A percentile compares a stretch with the other conserved stretches of the same genome.
Conservation (phyloP, 2,113 vertebrate genomes). For the Empidonax alnorum region DNA sequence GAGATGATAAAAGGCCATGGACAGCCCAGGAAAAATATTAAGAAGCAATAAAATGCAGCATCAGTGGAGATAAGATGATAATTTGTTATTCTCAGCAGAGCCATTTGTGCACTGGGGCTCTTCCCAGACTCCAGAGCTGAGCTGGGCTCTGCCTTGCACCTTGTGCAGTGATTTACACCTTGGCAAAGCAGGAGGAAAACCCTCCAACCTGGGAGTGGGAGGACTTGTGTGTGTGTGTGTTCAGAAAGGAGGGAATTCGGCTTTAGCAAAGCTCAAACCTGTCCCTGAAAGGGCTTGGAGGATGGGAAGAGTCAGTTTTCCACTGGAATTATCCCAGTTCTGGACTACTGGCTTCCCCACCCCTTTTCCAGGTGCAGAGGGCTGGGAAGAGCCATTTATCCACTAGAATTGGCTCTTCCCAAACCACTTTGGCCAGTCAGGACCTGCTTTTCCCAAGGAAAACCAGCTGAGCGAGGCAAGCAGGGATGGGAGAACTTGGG, state of each 20-base stretch:
- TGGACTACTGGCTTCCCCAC: too few relatives aligned
- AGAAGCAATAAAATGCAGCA: slow-evolving; percentile 58
- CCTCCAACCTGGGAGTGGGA: neutral
- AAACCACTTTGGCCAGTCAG: neutral
- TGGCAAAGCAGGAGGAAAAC: neutral
- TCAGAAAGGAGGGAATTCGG: too few relatives aligned
- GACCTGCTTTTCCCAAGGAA: too few relatives aligned
- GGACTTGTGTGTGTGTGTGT: neutral
- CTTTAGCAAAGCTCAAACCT: neutral
- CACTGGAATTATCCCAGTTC: too few relatives aligned
- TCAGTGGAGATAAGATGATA: slow-evolving; percentile 44
- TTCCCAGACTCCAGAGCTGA: neutral
- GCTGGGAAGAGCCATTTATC: too few relatives aligned
- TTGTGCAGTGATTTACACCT: neutral
- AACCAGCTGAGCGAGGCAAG: neutral
- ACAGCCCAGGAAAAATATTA: slow-evolving; percentile 33
- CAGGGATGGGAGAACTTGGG: neutral
- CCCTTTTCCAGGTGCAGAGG: too few relatives aligned
- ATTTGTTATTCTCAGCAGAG: slow-evolving; percentile 50
- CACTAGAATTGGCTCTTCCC: neutral
- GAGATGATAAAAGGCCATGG: slow-evolving; percentile 26
- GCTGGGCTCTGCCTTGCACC: neutral
- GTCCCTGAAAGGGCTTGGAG: neutral
- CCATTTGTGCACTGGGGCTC: neutral
- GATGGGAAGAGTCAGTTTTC: too few relatives aligned